Base-by-base conservation (phyloP, 2,888 invertebrate genomes). In the Pandemis corylana region DNA sequence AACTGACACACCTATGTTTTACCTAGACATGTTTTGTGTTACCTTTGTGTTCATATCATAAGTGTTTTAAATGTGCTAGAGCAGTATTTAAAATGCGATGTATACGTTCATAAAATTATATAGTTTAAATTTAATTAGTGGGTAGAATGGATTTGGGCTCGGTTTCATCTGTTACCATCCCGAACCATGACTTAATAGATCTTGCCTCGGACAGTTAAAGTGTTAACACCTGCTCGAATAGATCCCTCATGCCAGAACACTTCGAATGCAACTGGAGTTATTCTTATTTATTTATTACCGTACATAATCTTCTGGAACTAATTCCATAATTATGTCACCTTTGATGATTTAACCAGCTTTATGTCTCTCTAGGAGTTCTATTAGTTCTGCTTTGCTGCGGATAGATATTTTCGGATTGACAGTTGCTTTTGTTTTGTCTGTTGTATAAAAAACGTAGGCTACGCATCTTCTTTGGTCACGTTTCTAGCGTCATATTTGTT, bases 251-350 rank as follows among this genome's bases (percentile, higher is more conserved):
- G 73, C 66, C 53, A 61, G 42, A 44, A 10, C 15, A 53, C 68
- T 77, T 64, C 67, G 42, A 73, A 73, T 69, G 66, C 67, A 28
- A 36, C 61, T 61, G 46, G 46, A 76, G 75, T 76, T 68, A 80
- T 78, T 78, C 64, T 4, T 36, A 36, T 20, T 77, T 77, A 72
- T 80, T 80, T 80, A 83, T 78, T 73, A 72, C 77, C 78, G 49
- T 75, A 36, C 42, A 75, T 79, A 74, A 78, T 78, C 74, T 75
- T 73, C 72, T 77, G 78, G 79, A 71, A 80, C 79, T 76, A 80
- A 80, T 79, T 75, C 76, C 65, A 66, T 76, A 68, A 78, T 66
- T 76, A 63, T 71, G 64, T 59, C 71, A 46, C 13, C 67, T 75
- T 74, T 70, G 70, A 65, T 62, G 49, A 46, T 62, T 62, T 67